Evolutionary conservation across 2,888 invertebrate species (phyloP), one percentile per base, ranked within the genome.

Genomic region (Autographa gamma): DNA sequence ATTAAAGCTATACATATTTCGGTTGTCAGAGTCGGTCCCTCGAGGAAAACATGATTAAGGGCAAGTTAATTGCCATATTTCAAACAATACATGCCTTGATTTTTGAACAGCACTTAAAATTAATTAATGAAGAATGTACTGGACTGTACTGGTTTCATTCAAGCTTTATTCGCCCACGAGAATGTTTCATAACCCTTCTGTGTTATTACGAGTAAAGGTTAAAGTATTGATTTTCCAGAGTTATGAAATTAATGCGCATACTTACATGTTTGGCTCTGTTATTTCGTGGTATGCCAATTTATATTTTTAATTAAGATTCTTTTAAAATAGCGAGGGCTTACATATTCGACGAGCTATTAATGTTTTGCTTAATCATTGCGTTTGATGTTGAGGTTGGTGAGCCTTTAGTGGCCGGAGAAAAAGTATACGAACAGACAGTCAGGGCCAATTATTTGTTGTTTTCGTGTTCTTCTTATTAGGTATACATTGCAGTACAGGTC

Each of bases 271-370:
- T 58, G 38, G 64, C 60, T 52, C 31, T 69, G 77, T 77, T 59
- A 58, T 70, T 76, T 71, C 59, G 65, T 67, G 77, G 79, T 68
- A 79, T 74, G 71, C 56, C 69, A 69, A 80, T 80, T 79, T 61
- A 48, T 65, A 71, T 80, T 79, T 77, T 79, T 71, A 77, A 79
- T 79, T 74, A 69, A 69, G 11, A 80, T 79, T 77, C 80, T 67
- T 38, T 76, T 58, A 52, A 43, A 74, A 79, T 79, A 63, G 66
- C 69, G 8, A 41, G 43, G 43, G 58, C 52, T 68, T 59, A 79
- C 56, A 70, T 74, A 69, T 69, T 66, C 60, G 66, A 41, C 67
- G 58, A 60, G 64, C 59, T 74, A 64, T 61, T 54, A 67, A 76
- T 70, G 73, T 74, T 75, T 72, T 67, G 69, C 61, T 63, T 67